These are phyloP conservation scores for Latrodectus elegans DNA, from an alignment of 2,888 invertebrate genomes.

Conservation along the genomic window DNA sequence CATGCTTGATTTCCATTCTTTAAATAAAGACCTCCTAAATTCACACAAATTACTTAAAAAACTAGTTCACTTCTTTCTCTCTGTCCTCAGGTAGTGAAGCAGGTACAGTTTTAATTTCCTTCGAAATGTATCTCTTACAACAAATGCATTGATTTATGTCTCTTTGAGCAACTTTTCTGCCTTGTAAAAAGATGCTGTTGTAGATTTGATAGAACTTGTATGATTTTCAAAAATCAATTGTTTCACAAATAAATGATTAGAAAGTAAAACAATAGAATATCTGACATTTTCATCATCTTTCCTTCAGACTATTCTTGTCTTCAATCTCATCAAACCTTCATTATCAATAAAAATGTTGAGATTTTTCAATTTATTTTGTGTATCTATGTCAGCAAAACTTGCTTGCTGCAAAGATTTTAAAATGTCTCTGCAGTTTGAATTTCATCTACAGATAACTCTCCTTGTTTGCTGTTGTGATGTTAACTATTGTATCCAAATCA, in stretches of 20 bases:
- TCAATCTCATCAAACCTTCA: not conserved
- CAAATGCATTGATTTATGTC: not conserved
- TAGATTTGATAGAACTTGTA: not conserved
- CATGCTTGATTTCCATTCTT: no score
- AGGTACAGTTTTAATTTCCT: no score
- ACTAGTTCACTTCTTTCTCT: no score
- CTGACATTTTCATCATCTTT: not conserved
- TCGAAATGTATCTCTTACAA: no score
- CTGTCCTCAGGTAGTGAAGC: no score
- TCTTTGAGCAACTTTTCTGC: constrained; percentile 3
- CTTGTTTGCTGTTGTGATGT: no score
- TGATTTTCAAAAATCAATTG: not conserved
- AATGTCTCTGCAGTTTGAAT: no score
- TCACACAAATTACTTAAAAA: no score
- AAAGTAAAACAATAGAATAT: not conserved
- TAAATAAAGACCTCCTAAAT: not conserved
- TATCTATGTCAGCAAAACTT: not conserved
- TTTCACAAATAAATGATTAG: not conserved
- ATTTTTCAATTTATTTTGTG: not conserved
- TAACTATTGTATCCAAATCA: not conserved
- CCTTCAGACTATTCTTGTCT: not conserved
- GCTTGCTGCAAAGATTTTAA: no score
- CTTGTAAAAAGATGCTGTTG: not conserved
- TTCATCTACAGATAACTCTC: no score
- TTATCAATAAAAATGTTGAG: not conserved